Conservation (phyloP, 1,140 invertebrate species). For the Scaptomyza graminum region DNA sequence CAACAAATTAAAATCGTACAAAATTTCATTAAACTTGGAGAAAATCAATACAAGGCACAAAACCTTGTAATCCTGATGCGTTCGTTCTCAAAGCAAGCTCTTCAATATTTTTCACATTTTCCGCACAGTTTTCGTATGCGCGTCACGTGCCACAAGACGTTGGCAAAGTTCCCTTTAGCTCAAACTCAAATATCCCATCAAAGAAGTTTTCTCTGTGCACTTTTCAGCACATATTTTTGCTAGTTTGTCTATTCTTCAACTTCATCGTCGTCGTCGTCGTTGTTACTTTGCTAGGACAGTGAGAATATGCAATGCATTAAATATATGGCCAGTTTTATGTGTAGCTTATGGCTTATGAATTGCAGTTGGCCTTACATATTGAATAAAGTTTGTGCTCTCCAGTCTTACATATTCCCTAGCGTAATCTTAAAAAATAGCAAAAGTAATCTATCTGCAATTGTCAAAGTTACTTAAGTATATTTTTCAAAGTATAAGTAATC, state of each 20-base stretch:
- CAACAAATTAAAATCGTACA: conserved; percentile 46
- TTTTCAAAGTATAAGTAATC: too few species aligned
- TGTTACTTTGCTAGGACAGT: conserved; percentile 6
- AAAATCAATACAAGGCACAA: conserved; percentile 65
- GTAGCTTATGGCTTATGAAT: conserved; percentile 22
- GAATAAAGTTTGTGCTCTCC: neutral
- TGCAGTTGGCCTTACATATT: conserved; percentile 3
- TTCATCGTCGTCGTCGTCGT: too few species aligned
- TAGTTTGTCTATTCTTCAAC: conserved; percentile 30
- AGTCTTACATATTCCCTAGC: too few species aligned
- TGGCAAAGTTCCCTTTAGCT: conserved; percentile 54
- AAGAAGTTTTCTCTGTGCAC: conserved; percentile 60
- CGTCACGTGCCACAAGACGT: conserved; percentile 64
- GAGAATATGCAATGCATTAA: conserved; percentile 22
- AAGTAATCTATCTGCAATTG: too few species aligned
- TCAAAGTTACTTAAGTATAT: too few species aligned
- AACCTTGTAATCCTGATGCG: conserved; percentile 51
- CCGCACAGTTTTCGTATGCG: conserved; percentile 52
- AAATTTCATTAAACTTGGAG: conserved; percentile 62
- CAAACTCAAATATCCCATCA: conserved; percentile 53
- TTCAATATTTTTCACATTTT: conserved; percentile 22
- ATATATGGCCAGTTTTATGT: conserved; percentile 7
- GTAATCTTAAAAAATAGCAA: too few species aligned
- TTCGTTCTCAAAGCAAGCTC: conserved; percentile 15
- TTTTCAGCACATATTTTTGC: conserved; percentile 70